Evolutionary conservation across 1,140 invertebrate genomes (phyloP).

Genomic region (Drosophila sp.): DNA sequence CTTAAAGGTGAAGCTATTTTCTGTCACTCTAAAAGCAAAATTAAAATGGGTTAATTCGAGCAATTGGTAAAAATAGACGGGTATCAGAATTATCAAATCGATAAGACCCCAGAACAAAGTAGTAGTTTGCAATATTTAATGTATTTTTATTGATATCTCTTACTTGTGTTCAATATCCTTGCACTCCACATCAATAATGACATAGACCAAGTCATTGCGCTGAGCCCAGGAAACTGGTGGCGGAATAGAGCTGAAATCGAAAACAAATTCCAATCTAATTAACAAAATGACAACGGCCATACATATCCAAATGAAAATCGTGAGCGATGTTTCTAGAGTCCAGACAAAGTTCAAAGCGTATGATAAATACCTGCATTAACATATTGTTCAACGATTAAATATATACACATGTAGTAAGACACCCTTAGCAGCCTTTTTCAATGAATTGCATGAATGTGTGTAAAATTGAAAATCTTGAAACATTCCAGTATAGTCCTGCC

Average conservation of each 20-base stretch:
- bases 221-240: constrained; percentile 97
- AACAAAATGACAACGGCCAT: not conserved
- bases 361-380: not conserved
- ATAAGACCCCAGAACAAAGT: no score
- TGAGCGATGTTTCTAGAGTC: not conserved
- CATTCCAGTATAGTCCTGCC: not conserved
- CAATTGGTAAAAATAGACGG: no score
- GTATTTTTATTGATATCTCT: constrained; percentile 36
- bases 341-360: constrained; percentile 3
- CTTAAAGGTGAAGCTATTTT: constrained; percentile 92
- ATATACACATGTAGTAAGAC: not conserved
- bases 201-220: constrained; percentile 89
- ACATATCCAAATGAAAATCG: not conserved
- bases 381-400: not conserved
- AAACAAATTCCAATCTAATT: not conserved
- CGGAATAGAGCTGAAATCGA: constrained; percentile 84
- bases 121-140: no score
- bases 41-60: not conserved
- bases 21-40: constrained; percentile 86
- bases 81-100: no score
- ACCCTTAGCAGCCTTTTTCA: not conserved
- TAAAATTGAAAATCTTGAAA: not conserved
- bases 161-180: constrained; percentile 91
- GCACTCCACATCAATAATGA: constrained; percentile 95
- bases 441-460: not conserved